Percentiles rank a stretch among this genome's conserved stretches.
phyloP scores from a whole-genome alignment of 2,113 vertebrate genomes.

The Laterallus jamaicensis region DNA sequence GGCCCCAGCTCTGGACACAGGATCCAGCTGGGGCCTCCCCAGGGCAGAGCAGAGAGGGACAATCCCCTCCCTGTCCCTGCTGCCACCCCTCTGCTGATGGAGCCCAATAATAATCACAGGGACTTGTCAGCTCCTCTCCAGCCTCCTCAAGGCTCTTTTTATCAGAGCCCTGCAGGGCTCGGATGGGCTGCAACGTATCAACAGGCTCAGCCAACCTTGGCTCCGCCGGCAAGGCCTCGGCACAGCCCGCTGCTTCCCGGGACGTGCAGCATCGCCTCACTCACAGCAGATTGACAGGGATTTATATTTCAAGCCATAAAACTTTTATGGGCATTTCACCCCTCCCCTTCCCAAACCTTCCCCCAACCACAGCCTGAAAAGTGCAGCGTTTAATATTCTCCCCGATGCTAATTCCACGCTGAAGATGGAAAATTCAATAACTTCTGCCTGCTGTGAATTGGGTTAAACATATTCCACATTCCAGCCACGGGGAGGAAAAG shows the following conservation, averaged over 20 bases:
- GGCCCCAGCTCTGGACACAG: too few relatives aligned
- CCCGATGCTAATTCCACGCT: neutral
- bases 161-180: neutral
- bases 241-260: neutral
- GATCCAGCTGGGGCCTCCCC: too few relatives aligned
- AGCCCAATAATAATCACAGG: neutral
- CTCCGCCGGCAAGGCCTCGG: neutral
- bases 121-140: neutral
- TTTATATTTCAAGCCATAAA: neutral
- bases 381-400: neutral
- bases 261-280: neutral
- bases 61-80: too few relatives aligned
- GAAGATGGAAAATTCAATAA: slow-evolving; percentile 24
- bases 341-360: neutral
- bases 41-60: too few relatives aligned
- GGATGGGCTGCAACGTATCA: neutral
- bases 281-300: neutral
- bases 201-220: rapidly evolving
- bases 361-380: neutral
- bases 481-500: neutral
- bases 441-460: neutral
- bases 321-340: neutral
- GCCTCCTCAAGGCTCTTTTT: neutral
- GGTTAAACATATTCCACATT: neutral
- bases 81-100: too few relatives aligned